Conservation (phyloP, 2,797 vertebrate genomes). For the Cossypha caffra region DNA sequence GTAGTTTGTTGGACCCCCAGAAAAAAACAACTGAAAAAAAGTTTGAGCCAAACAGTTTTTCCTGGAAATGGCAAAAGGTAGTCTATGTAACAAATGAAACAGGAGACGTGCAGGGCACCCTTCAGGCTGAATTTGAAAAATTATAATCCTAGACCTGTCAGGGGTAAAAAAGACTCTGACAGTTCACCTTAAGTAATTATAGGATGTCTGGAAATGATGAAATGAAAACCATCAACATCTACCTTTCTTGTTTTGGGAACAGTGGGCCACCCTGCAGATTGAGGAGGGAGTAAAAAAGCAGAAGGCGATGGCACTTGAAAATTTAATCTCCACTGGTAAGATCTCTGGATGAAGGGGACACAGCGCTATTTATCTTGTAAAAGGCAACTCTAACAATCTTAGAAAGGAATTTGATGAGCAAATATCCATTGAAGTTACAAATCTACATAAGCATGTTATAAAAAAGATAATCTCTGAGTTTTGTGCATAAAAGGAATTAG, state of each 20-base stretch:
- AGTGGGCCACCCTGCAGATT: constrained; percentile 93
- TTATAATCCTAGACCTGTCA: background rate
- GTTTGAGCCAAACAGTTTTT: background rate
- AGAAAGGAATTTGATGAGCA: background rate
- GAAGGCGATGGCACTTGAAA: constrained; percentile 67
- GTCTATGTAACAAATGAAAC: background rate
- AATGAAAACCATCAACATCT: constrained; percentile 14
- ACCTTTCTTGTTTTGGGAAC: constrained; percentile 67
- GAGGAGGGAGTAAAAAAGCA: constrained; percentile 82
- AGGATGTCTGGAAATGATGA: background rate
- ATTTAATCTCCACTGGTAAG: constrained; percentile 85
- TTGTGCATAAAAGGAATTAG: background rate
- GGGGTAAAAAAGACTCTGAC: background rate
- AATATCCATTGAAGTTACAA: background rate
- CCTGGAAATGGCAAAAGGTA: background rate
- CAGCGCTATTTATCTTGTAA: background rate
- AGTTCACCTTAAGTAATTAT: background rate
- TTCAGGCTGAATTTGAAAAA: background rate
- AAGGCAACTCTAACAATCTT: background rate
- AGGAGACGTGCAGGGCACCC: rapidly evolving
- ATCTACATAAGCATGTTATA: background rate
- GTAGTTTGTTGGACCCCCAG: background rate
- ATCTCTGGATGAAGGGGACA: background rate
- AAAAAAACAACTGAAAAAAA: background rate
- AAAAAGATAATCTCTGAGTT: background rate